These are phyloP conservation scores for Nymphicus hollandicus DNA, from an alignment of 2,113 vertebrate genomes.

Conservation along the genomic window DNA sequence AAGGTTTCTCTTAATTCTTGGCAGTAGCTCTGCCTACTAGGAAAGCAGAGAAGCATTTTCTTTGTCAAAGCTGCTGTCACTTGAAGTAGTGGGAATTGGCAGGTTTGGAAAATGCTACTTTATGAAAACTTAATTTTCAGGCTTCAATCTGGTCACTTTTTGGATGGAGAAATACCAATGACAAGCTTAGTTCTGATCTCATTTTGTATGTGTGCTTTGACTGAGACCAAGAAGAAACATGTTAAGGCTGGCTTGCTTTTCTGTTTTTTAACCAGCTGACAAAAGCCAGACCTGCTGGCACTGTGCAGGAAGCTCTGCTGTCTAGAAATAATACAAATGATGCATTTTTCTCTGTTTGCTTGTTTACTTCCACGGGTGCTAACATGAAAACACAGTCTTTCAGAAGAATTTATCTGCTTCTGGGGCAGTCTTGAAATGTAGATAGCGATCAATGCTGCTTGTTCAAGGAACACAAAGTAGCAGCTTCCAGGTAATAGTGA, in stretches of 20 bases:
- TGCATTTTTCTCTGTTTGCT: neutral
- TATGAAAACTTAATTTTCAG: neutral
- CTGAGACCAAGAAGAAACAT: neutral
- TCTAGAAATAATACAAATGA: neutral
- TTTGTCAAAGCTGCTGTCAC: constrained; percentile 2
- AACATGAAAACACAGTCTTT: neutral
- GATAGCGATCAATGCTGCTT: neutral
- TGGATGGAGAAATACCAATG: neutral
- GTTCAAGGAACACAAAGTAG: neutral
- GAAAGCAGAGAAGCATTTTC: neutral
- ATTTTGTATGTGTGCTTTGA: neutral
- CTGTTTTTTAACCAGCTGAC: neutral
- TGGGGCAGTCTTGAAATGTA: neutral
- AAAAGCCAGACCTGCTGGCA: neutral
- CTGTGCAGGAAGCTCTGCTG: neutral
- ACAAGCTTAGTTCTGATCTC: neutral
- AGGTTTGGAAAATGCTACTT: neutral
- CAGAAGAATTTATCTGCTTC: neutral
- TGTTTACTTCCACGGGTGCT: neutral
- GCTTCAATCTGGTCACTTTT: neutral
- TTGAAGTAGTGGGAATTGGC: neutral
- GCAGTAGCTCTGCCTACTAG: neutral
- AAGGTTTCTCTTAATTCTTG: neutral
- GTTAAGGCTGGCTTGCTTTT: neutral
- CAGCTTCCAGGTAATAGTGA: neutral